Base-by-base conservation (phyloP, 2,888 invertebrate species). In the Galerucella nymphaeae region DNA sequence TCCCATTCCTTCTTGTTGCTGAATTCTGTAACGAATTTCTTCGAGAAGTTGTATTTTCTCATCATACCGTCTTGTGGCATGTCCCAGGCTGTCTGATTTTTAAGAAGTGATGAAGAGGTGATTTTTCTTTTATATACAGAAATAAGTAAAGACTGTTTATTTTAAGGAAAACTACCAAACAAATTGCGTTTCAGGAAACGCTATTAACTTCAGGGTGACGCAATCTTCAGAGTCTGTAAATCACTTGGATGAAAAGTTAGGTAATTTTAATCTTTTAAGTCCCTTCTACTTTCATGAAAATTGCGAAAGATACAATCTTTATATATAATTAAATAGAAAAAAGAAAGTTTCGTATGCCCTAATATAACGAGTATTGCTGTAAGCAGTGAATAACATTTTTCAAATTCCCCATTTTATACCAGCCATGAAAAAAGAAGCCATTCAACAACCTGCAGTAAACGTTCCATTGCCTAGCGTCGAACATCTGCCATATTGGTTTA, bases 401-500 rank as follows among this genome's bases (percentile, higher is more conserved):
- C 0, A n/a, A 57, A 23, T 57, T 57, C 20, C 14, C 57, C 9
- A 57, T 23, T 57, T 57, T 57, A 57, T 58, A 58, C 9, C 58
- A 30, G n/a, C 23, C 8, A 30, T 58, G 30, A 30, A 58, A 58
- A 58, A 58, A 14, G 14, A 58, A 30, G 30, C n/a, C 58, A 58
- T 30, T 58, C 58, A 58, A 23, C 30, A 30, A 58, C 58, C 58
- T 58, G 58, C 30, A 58, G 30, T 58, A 58, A 58, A 58, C 58
- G 58, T 58, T 58, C 30, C 58, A 58, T 58, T 30, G 30, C 23
- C 30, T 58, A 13, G 30, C 14, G 57, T 23, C 23, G 58, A 53
- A 53, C 53, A 53, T 53, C 53, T 58, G 30, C 58, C n/a, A 58
- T 58, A 30, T 58, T 58, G 58, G 58, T 58, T n/a, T 14, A 58